Evolutionary conservation across 2,113 vertebrate species (phyloP), one percentile per base, ranked within the genome.

Genomic region (Myiozetetes cayanensis): DNA sequence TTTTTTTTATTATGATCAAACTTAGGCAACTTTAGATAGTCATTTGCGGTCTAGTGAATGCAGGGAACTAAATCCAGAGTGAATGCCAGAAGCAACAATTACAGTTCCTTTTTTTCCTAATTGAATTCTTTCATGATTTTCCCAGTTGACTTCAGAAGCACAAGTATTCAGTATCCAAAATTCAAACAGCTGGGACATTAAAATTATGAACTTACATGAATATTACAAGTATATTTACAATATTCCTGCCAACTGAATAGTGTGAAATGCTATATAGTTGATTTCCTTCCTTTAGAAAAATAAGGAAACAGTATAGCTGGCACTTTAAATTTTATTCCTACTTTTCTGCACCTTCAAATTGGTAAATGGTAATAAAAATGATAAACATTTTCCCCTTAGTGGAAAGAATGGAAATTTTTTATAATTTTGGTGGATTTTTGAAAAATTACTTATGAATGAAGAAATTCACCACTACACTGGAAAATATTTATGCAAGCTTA

Each of bases 71-170:
- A 66, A 96, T 83, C 78, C 68, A 93, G 28, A 71, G n/a, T 56
- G 86, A 83, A 18, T 86, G 87, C 82, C 72, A 80, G 85, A 83
- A 97, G 87, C 63, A 56, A 76, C 67, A 93, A 70, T 91, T 91
- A 80, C 71, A 76, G 47, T 85, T 72, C 21, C 15, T 89, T 93
- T 82, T 75, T 75, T 61, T 75, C 77, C 67, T 94, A 85, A 93
- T 75, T 90, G 71, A 87, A 83, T 88, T 76, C 39, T 83, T 74
- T 88, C 71, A 88, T 70, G 47, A 65, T 66, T 75, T 81, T 81
- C 55, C 50, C 63, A 81, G 50, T 70, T 81, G 62, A 87, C 62
- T 95, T 91, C 44, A 87, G 61, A 94, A 93, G 56, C 43, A 35
- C 35, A 53, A 33, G 20, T 70, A 37, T 25, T 49, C 20, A 14